These are phyloP conservation scores for Loxodonta africana DNA, from an alignment of 2,113 vertebrate species.

Conservation along the genomic window DNA sequence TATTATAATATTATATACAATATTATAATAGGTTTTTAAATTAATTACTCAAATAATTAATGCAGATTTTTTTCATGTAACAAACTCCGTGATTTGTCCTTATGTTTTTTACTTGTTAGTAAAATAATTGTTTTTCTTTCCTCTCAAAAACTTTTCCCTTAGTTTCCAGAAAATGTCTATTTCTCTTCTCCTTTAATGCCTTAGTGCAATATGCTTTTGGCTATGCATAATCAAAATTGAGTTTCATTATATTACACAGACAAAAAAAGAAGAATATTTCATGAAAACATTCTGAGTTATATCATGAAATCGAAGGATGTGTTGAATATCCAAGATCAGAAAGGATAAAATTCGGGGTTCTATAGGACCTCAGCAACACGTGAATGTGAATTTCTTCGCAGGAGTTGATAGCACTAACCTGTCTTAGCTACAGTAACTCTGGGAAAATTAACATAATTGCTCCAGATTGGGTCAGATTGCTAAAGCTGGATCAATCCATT, in stretches of 20 bases:
- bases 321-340: background rate
- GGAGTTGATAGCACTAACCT: background rate
- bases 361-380: background rate
- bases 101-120: background rate
- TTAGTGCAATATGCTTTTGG: background rate
- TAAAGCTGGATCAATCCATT: background rate
- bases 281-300: background rate
- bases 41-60: background rate
- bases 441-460: background rate
- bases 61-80: background rate
- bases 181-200: background rate
- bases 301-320: background rate
- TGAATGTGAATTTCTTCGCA: background rate
- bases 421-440: background rate
- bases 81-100: background rate
- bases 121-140: background rate
- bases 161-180: background rate
- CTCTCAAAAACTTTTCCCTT: background rate
- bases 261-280: background rate
- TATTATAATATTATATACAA: no score
- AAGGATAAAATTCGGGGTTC: background rate
- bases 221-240: background rate
- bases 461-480: background rate
- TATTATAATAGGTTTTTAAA: background rate
- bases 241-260: background rate